Conservation (phyloP, 2,888 invertebrate genomes). For the Epinotia ramella region DNA sequence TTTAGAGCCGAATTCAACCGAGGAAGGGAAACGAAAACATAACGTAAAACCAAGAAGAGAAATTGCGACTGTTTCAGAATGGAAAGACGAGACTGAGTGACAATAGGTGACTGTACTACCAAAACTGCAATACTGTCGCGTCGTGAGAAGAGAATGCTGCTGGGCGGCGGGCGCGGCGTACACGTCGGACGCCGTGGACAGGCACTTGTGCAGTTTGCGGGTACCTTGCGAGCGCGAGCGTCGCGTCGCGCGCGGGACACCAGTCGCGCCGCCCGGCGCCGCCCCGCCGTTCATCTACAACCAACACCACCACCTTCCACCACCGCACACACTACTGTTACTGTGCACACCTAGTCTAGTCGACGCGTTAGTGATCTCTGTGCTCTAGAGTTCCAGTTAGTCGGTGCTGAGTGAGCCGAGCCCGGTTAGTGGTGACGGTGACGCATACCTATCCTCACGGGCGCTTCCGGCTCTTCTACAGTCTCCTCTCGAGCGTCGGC, state of each 20-base stretch:
- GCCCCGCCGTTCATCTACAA: slow-evolving; percentile 68
- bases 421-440: slow-evolving; percentile 47
- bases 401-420: slow-evolving; percentile 42
- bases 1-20: slow-evolving; percentile 23
- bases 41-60: slow-evolving; percentile 60
- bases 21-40: slow-evolving; percentile 40
- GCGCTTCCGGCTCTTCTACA: slow-evolving; percentile 36
- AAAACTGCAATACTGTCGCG: slow-evolving; percentile 97
- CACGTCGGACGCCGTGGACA: slow-evolving; percentile 94
- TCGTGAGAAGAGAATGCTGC: slow-evolving; percentile 90
- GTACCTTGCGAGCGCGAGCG: slow-evolving; percentile 98
- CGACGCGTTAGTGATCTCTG: slow-evolving; percentile 62
- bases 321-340: slow-evolving; percentile 52
- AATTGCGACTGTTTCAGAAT: slow-evolving; percentile 82
- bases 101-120: slow-evolving; percentile 93
- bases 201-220: slow-evolving; percentile 96
- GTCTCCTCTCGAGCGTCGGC: slow-evolving; percentile 47
- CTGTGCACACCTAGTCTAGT: slow-evolving; percentile 50
- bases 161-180: slow-evolving; percentile 87
- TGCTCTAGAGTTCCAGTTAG: slow-evolving; percentile 50
- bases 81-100: slow-evolving; percentile 71
- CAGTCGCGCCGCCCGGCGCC: slow-evolving; percentile 65
- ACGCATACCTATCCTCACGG: slow-evolving; percentile 60
- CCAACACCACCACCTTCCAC: slow-evolving; percentile 55
- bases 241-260: slow-evolving; percentile 82